These are phyloP conservation scores for Epinephelus awoara DNA, from an alignment of 2,797 vertebrate genomes.

Conservation along the genomic window DNA sequence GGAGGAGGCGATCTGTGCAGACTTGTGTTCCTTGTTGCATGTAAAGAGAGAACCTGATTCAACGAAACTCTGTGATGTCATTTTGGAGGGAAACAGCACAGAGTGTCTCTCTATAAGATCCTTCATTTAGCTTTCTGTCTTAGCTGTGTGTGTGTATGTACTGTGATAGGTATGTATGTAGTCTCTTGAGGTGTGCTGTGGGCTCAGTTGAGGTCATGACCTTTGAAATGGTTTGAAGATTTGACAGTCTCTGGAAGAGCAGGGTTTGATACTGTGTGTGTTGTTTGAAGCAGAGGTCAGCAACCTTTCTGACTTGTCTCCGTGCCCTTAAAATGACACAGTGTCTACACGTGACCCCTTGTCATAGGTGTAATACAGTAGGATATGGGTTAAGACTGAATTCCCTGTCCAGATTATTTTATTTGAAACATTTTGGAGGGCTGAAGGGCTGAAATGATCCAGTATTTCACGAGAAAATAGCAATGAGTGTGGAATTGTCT, in stretches of 20 bases:
- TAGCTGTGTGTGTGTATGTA: not conserved
- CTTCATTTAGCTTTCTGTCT: conserved; percentile 16
- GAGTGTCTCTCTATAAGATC: conserved; percentile 5
- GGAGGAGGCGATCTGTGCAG: conserved; percentile 79
- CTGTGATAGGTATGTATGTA: not conserved
- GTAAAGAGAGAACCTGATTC: conserved; percentile 48
- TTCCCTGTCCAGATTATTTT: not conserved
- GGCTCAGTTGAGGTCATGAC: conserved; percentile 49
- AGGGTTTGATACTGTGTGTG: not conserved
- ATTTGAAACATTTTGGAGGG: not conserved
- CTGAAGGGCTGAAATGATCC: not conserved
- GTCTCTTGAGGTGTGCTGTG: not conserved
- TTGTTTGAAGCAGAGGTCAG: not conserved
- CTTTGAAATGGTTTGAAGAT: conserved; percentile 42
- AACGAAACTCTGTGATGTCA: conserved; percentile 55
- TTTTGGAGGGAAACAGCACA: conserved; percentile 56
- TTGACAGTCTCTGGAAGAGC: conserved; percentile 9
- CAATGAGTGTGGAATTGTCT: no score
- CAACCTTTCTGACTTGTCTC: not conserved
- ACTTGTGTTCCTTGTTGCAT: conserved; percentile 70
- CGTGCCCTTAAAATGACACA: not conserved
- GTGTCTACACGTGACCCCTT: not conserved
- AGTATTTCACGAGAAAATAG: no score
- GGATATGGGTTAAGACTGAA: not conserved
- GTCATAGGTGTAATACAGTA: not conserved